Conservation (phyloP, 37 sponge, comb jelly and placozoan genomes). For the Halisarca cf. caerulea region DNA sequence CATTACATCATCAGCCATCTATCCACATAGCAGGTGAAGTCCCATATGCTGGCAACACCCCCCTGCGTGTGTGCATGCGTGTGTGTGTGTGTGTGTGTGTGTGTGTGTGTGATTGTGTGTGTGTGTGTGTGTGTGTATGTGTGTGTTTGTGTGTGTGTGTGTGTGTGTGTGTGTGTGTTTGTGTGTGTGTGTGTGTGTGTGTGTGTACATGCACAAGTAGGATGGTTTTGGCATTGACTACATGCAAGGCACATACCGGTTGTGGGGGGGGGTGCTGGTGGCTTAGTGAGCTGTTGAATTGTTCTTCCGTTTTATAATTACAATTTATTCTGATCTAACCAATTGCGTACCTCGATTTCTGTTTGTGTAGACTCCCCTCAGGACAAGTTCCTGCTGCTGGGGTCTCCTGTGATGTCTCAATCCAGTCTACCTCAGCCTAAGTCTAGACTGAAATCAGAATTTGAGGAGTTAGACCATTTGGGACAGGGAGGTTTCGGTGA, state of each 20-base stretch:
- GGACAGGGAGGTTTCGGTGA: constrained; percentile 93
- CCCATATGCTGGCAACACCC: no score
- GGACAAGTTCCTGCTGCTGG: background rate
- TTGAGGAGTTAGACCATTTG: constrained; percentile 71
- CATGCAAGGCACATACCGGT: no score
- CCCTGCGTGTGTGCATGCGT: background rate
- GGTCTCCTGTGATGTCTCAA: constrained; percentile 12
- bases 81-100: constrained; percentile 4
- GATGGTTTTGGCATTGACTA: background rate
- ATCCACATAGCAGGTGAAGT: no score
- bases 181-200: constrained; percentile 2
- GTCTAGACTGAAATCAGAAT: constrained; percentile 83
- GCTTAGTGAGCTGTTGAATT: no score
- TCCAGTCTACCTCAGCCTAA: background rate
- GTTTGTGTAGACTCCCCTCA: background rate
- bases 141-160: background rate
- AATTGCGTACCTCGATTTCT: background rate
- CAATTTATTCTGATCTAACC: background rate
- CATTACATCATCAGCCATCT: no score
- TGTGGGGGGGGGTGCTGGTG: no score
- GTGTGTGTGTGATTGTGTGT: background rate
- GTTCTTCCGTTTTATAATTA: no score
- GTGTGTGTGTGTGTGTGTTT: background rate
- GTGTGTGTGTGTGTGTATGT: background rate
- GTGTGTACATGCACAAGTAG: background rate